A percentile compares a stretch with the other conserved stretches of the same genome.
Evolutionary conservation across 2,113 vertebrate species (phyloP).

Genomic region (Bungarus multicinctus): DNA sequence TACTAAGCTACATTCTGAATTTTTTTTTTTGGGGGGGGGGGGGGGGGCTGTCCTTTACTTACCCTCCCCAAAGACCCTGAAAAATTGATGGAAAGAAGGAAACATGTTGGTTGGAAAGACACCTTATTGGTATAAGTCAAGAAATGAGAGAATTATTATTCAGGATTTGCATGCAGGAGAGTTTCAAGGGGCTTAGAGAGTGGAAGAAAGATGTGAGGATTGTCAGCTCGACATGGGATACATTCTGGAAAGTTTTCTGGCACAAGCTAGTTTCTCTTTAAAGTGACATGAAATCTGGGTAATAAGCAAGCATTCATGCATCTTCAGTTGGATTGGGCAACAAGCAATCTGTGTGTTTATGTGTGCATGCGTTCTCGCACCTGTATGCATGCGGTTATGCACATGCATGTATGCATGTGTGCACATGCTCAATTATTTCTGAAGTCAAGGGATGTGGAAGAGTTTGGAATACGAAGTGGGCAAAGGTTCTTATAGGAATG

Average conservation of each 20-base stretch:
- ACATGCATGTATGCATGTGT: background rate
- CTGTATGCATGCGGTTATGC: background rate
- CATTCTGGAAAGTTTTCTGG: background rate
- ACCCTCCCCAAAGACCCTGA: background rate
- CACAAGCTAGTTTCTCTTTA: background rate
- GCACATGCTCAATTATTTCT: background rate
- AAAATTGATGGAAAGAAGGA: background rate
- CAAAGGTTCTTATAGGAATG: background rate
- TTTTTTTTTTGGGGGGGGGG: too few species aligned
- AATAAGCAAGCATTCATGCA: background rate
- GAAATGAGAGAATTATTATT: background rate
- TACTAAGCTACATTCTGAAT: background rate
- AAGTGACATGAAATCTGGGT: background rate
- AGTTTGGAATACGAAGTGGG: background rate
- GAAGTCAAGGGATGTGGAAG: background rate
- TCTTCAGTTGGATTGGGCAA: background rate
- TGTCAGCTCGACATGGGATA: background rate
- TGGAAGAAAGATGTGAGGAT: background rate
- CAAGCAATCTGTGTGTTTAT: background rate
- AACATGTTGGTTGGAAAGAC: background rate
- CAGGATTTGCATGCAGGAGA: background rate
- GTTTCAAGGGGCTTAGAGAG: background rate
- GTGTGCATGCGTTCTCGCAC: background rate
- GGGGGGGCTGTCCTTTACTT: background rate
- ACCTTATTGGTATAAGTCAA: background rate